Evolutionary conservation across 2,113 vertebrate species (phyloP), one percentile per base, ranked within the genome.

Genomic region (Chloropsis hardwickii): DNA sequence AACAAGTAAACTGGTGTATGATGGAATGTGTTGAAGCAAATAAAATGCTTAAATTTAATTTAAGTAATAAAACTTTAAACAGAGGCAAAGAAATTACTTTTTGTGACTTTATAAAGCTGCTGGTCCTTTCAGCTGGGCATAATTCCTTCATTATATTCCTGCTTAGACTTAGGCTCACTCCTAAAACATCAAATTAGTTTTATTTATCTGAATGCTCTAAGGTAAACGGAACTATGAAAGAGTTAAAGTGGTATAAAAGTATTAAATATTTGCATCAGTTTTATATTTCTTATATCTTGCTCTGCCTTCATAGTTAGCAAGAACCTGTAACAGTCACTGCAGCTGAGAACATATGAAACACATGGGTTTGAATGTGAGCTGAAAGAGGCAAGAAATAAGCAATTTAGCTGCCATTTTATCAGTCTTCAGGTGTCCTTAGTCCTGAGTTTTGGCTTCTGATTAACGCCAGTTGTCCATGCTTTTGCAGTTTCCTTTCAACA

Each of bases 401-500:
- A 42, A 20, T 53, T 51, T 77, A 85, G 19, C 29, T 71, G 37
- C 22, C 54, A 31, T 73, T 88, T 74, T 65, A n/a, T 77, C 24
- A 39, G 42, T 23, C 86, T 67, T 4, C 18, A 29, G 11, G 16
- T 37, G 10, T 44, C 58, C 24, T 76, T 61, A 44, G 1, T 64
- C 51, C n/a, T 47, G 39, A 40, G 3, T 65, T 90, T 81, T 71
- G 29, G 24, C 77, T 81, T 74, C 47, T 58, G n/a, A 69, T 79
- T 56, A 56, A 86, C 92, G n/a, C 44, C 35, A 64, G 3, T 19
- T 74, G 14, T 83, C 78, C 17, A 5, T 70, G 22, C 11, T 76
- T 88, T 89, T 83, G 35, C 53, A 54, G 5, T 88, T 83, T 88
- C 60, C 64, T 95, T 92, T 89, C 72, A 91, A 94, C 29, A 39